Evolutionary conservation across 1,140 invertebrate species (phyloP), one percentile per base, ranked within the genome.

Genomic region (Drosophila azteca): DNA sequence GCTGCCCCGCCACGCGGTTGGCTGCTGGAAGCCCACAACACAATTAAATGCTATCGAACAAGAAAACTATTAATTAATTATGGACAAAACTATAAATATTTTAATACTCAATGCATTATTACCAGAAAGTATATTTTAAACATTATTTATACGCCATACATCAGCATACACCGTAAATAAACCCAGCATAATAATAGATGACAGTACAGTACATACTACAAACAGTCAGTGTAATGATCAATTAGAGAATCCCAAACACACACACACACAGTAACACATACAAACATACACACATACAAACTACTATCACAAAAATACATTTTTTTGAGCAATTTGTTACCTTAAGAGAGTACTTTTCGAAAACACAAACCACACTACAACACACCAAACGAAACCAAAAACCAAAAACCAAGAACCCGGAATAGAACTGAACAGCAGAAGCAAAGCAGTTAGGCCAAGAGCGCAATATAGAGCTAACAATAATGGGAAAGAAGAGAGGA

Each of bases 1-100:
- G 54, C 60, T 51, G 48, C 46, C 31, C 26, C 60, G 69, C 57
- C 69, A 46, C 67, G 52, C 35, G 65, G 67, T 49, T 53, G 52
- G 63, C 62, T 58, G 52, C 52, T 76, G 70, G 75, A 88, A 63
- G 54, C 71, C 67, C 82, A 88, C 82, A 78, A 80, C 69, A 73
- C 69, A 77, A 82, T 70, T 87, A 79, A 85, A 84, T 61, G 70
- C 80, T 84, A 83, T 83, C 70, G 64, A 85, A 85, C 59, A 57
- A 55, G 45, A 45, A 59, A 85, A 82, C 74, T 82, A 88, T 82
- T 81, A 78, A 85, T 85, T 84, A 84, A 76, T 79, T 67, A 81
- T 65, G 79, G 49, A 66, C 75, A 83, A 81, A 84, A 64, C 63
- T 84, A 84, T 87, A 81, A 87, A 87, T 85, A 85, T 85, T 85